phyloP scores from a whole-genome alignment of 2,888 invertebrate genomes.

The Cosmia pyralina region DNA sequence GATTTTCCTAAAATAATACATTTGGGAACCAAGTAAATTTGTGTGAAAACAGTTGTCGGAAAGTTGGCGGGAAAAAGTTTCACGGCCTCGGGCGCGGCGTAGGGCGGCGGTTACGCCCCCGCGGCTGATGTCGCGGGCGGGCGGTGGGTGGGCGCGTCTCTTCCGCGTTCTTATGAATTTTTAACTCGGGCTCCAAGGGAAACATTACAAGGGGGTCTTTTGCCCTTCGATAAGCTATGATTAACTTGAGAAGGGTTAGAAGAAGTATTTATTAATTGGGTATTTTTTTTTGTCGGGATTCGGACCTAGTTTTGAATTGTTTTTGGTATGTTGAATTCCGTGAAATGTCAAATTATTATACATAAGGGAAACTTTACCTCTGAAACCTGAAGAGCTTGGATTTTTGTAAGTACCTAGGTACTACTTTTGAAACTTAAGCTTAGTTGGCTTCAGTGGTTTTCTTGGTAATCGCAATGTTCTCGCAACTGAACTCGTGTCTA shows the following conservation, averaged over 20 bases:
- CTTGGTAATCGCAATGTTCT: not conserved
- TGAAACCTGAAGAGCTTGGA: not conserved
- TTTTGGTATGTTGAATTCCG: not conserved
- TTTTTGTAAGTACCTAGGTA: too few relatives aligned
- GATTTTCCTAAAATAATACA: not conserved
- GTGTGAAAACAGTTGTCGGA: conserved; percentile 16
- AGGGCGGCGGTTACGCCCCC: conserved; percentile 90
- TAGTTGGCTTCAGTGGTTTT: not conserved
- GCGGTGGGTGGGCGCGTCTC: conserved; percentile 86
- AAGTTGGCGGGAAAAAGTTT: conserved; percentile 81
- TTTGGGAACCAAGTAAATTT: conserved; percentile 2
- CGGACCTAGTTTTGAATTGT: not conserved
- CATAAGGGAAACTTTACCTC: not conserved
- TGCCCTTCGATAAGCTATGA: conserved; percentile 32
- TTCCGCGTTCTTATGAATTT: conserved; percentile 81
- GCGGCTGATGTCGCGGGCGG: conserved; percentile 84
- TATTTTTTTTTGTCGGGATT: not conserved
- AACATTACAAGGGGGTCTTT: conserved; percentile 58
- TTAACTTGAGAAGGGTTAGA: conserved; percentile 27
- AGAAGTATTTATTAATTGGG: conserved; percentile 11
- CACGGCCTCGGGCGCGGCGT: conserved; percentile 77
- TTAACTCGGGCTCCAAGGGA: conserved; percentile 61
- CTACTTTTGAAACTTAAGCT: conserved; percentile 19
- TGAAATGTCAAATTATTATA: not conserved
- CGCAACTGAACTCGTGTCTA: not conserved